Conservation (phyloP, 2,113 vertebrate genomes). For the Falcunculus frontatus region DNA sequence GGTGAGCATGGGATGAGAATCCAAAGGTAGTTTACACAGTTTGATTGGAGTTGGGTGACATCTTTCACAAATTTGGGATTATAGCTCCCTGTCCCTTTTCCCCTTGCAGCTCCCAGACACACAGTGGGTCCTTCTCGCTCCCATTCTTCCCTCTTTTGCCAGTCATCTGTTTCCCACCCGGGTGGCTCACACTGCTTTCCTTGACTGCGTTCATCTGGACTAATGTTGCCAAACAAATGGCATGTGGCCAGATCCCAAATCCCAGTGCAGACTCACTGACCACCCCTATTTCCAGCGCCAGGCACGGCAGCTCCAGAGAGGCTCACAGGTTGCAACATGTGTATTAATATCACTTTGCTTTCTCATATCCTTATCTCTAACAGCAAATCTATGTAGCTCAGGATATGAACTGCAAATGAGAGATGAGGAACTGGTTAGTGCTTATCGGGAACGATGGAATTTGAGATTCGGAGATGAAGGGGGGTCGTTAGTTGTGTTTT, state of each 20-base stretch:
- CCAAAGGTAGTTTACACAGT: neutral
- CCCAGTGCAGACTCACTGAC: neutral
- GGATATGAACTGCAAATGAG: constrained; percentile 48
- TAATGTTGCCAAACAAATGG: neutral
- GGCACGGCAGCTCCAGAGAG: neutral
- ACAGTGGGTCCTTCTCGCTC: fast-evolving
- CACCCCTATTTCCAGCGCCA: neutral
- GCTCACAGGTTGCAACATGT: neutral
- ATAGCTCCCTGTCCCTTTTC: neutral
- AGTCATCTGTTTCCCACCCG: neutral
- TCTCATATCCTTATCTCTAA: constrained; percentile 30
- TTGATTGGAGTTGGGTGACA: neutral
- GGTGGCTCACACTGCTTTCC: neutral
- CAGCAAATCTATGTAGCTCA: constrained; percentile 25
- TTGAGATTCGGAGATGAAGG: constrained; percentile 31
- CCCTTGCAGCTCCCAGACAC: neutral
- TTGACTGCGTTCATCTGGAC: neutral
- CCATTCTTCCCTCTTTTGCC: neutral
- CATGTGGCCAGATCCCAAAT: neutral
- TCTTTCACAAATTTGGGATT: neutral
- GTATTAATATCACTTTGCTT: neutral
- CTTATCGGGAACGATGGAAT: constrained; percentile 26
- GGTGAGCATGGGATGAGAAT: neutral
- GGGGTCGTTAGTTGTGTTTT: neutral
- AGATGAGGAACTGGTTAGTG: constrained; percentile 24